These are phyloP conservation scores for Chaetogeoica ovagalla DNA, from an alignment of 2,888 invertebrate genomes.

Conservation along the genomic window DNA sequence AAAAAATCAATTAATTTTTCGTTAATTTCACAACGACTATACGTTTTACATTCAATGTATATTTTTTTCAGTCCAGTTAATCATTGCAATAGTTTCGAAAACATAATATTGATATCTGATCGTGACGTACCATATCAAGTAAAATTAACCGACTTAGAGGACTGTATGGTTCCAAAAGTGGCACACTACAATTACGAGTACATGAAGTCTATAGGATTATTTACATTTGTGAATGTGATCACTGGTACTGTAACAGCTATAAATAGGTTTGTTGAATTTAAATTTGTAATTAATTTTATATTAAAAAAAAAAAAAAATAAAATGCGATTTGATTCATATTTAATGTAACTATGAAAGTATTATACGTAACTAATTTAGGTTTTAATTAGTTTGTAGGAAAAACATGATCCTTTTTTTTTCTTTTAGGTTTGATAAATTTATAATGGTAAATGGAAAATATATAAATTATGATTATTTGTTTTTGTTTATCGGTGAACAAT, in stretches of 20 bases:
- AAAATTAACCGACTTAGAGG: slow-evolving; percentile 60
- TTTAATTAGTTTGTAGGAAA: too few relatives aligned
- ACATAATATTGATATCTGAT: slow-evolving; percentile 71
- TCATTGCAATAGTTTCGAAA: slow-evolving; percentile 67
- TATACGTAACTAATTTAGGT: too few relatives aligned
- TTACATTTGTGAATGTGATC: slow-evolving; percentile 71
- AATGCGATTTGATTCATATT: too few relatives aligned
- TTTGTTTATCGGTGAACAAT: slow-evolving; percentile 36
- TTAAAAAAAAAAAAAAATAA: neutral
- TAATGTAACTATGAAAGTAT: too few relatives aligned
- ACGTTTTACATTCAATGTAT: neutral
- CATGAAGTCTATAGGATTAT: slow-evolving; percentile 65
- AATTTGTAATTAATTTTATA: neutral
- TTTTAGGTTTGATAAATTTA: slow-evolving; percentile 18
- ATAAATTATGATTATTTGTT: slow-evolving; percentile 39
- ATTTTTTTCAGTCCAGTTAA: slow-evolving; percentile 37
- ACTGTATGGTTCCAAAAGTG: slow-evolving; percentile 62
- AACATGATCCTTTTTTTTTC: neutral
- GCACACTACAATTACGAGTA: slow-evolving; percentile 65
- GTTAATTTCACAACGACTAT: too few relatives aligned
- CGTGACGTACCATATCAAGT: slow-evolving; percentile 67
- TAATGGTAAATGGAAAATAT: neutral
- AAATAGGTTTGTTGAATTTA: slow-evolving; percentile 62
- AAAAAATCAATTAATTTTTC: too few relatives aligned
- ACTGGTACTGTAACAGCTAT: slow-evolving; percentile 65